Conservation (phyloP, 2,113 vertebrate genomes). For the Genyomyrus donnyi region DNA sequence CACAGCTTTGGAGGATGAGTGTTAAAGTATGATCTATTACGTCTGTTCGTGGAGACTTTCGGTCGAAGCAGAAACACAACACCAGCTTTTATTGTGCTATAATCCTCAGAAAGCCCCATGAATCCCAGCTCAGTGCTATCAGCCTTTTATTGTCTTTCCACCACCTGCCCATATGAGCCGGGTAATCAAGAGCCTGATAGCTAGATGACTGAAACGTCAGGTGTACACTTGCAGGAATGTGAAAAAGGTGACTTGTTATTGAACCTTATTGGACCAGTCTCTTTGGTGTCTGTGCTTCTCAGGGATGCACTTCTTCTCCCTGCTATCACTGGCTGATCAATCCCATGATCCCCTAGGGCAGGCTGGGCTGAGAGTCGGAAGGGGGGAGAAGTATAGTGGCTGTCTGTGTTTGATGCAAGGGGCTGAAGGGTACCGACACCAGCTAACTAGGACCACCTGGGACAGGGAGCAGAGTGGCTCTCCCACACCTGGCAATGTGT, state of each 20-base stretch:
- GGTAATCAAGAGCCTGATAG: not conserved
- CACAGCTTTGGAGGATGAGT: not conserved
- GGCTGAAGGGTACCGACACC: not conserved
- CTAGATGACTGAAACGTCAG: not conserved
- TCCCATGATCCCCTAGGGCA: not conserved
- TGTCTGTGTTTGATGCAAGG: not conserved
- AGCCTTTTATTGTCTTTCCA: not conserved
- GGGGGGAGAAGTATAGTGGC: not conserved
- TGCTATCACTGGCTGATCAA: not conserved
- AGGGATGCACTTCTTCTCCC: not conserved
- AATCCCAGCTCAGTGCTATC: not conserved
- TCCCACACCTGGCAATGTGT: not conserved
- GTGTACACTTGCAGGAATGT: not conserved
- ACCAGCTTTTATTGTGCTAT: not conserved
- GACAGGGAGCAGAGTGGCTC: not conserved
- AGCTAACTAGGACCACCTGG: not conserved
- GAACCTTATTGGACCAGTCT: not conserved
- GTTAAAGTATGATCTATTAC: not conserved
- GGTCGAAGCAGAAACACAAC: not conserved
- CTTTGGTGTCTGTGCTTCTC: not conserved
- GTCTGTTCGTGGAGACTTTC: not conserved
- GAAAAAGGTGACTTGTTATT: not conserved
- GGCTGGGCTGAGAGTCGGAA: not conserved
- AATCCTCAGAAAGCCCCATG: not conserved
- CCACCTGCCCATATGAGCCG: not conserved